Percentiles rank a stretch among this genome's conserved stretches.
phyloP scores from a whole-genome alignment of 23 tunicate genomes.

The Phallusia fumigata region DNA sequence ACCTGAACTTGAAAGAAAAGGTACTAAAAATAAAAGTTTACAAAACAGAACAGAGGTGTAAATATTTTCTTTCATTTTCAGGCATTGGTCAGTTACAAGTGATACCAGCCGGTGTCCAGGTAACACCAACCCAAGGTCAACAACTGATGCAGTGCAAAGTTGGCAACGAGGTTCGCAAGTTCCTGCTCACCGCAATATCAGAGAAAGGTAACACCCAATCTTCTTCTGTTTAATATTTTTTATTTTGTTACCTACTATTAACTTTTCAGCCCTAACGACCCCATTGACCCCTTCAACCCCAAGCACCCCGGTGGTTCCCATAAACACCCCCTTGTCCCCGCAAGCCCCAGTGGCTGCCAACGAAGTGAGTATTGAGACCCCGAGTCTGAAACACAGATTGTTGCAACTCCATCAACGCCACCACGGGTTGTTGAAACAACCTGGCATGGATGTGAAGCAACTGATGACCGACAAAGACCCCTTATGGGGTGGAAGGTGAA shows the following conservation, averaged over 20 bases:
- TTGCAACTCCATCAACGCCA: conserved; percentile 76
- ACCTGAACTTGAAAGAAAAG: too few relatives aligned
- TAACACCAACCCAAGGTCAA: conserved; percentile 76
- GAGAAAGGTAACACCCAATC: too few relatives aligned
- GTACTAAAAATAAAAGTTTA: too few relatives aligned
- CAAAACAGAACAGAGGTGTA: too few relatives aligned
- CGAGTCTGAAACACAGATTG: conserved; percentile 64
- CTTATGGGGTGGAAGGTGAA: conserved; percentile 91
- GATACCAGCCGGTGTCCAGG: conserved; percentile 69
- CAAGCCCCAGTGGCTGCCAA: conserved; percentile 28
- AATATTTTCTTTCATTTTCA: too few relatives aligned
- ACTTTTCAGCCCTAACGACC: too few relatives aligned
- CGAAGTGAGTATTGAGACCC: conserved; percentile 71
- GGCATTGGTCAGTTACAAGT: conserved; percentile 82
- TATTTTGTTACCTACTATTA: too few relatives aligned
- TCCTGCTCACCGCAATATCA: conserved; percentile 57
- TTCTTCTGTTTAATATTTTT: too few relatives aligned
- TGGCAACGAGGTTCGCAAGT: conserved; percentile 71
- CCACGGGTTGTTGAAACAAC: conserved; percentile 30
- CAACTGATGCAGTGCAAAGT: conserved; percentile 91
- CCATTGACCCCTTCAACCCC: conserved; percentile 1
- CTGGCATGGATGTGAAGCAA: conserved; percentile 41
- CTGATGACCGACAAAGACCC: conserved; percentile 94
- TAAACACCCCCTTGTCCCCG: neutral
- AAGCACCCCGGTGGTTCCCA: conserved; percentile 14